These are phyloP conservation scores for Isichthys henryi DNA, from an alignment of 2,113 vertebrate genomes.

Conservation along the genomic window DNA sequence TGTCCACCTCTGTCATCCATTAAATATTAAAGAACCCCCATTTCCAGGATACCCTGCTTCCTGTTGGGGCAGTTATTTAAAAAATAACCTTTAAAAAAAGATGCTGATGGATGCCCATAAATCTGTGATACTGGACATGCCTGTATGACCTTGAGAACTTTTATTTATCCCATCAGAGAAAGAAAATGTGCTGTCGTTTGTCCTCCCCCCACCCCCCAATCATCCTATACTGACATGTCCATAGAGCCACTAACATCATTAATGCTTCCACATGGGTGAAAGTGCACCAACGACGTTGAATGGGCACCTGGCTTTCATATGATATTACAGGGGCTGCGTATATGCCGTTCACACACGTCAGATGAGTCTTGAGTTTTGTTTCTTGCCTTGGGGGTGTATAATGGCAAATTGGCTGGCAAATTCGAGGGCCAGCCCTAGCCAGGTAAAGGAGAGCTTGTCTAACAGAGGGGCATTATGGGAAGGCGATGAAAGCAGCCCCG, in stretches of 20 bases:
- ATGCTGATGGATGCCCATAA: background rate
- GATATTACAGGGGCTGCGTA: background rate
- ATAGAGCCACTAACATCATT: background rate
- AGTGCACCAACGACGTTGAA: background rate
- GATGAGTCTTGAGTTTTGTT: background rate
- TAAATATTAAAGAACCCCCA: constrained; percentile 52
- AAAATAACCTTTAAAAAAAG: background rate
- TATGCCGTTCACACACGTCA: background rate
- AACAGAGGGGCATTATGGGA: background rate
- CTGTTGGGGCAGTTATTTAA: background rate
- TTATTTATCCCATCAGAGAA: background rate
- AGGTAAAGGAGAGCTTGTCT: background rate
- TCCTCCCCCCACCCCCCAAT: background rate
- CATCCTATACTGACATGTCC: background rate
- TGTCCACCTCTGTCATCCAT: constrained; percentile 36
- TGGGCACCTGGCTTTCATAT: background rate
- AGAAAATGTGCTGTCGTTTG: background rate
- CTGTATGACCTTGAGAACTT: background rate
- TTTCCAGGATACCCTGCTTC: background rate
- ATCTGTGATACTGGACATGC: background rate
- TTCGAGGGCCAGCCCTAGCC: background rate
- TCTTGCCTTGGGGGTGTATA: background rate
- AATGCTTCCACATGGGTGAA: background rate
- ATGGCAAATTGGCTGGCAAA: background rate
- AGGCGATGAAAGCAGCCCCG: background rate